Base-by-base conservation (phyloP, 2,888 invertebrate species). In the Epinotia bilunana region DNA sequence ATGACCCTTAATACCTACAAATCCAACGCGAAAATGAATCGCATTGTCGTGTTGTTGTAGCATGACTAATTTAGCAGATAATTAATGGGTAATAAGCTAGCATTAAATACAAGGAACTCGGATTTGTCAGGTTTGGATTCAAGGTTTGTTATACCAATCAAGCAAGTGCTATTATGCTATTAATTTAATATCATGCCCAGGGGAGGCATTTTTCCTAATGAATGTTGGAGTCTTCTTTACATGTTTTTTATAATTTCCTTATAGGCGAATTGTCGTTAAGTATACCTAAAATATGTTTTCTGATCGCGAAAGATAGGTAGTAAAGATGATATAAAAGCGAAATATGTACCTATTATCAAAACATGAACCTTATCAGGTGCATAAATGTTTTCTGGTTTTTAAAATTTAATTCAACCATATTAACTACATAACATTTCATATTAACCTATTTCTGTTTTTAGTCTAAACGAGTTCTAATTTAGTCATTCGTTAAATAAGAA, bases 91-190 rank as follows among this genome's bases (percentile, higher is more conserved):
- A 75, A 72, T 75, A 75, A 61, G 61, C 72, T 57, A 46, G 65
- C 67, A 75, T 75, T 72, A 75, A 71, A 61, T 75, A 75, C 72
- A 53, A 72, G 75, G 75, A 75, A 75, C 65, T 65, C 13, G 62
- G 75, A 71, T 67, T 75, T 75, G 67, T 72, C 75, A 72, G 64
- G 71, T 67, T 72, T 33, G 20, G 39, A 58, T 67, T 70, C 43
- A 74, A 72, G 71, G 72, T 70, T 70, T 62, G 57, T 64, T 53
- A n/a, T n/a, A 64, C 23, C 58, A 13, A 65, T 67, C 72, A 75
- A 72, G 75, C 75, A 55, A 55, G 57, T 64, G 53, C 49, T 60
- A 71, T 74, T 75, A 67, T 64, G 53, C 49, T 60, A 71, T 74
- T 75, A 67, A 70, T 28, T 67, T 74, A 60, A 65, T 74, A 65